Conservation (phyloP, 2,113 vertebrate species). For the Pituophis catenifer region DNA sequence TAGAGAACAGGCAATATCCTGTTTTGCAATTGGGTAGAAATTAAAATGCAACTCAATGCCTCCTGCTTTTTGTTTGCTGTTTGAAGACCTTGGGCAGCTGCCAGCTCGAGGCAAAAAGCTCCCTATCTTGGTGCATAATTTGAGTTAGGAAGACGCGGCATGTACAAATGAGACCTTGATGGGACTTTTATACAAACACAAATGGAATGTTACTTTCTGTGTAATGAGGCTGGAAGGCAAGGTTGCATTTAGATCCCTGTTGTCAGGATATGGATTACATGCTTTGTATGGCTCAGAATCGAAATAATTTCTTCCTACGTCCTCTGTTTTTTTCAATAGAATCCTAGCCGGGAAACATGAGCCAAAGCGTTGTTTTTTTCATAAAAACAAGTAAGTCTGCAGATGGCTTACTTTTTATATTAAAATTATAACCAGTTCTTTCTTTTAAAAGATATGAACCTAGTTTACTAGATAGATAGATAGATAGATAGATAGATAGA, state of each 20-base stretch:
- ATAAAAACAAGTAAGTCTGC: not conserved
- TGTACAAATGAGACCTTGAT: constrained; percentile 51
- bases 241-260: constrained; percentile 28
- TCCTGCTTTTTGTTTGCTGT: constrained; percentile 54
- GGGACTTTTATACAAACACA: constrained; percentile 42
- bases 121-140: constrained; percentile 46
- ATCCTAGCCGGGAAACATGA: not conserved
- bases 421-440: not conserved
- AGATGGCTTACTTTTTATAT: not conserved
- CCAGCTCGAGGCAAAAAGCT: constrained; percentile 54
- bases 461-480: not conserved
- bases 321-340: not conserved
- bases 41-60: constrained; percentile 58
- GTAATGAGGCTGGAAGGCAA: constrained; percentile 20
- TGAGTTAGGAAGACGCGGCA: constrained; percentile 45
- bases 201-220: constrained; percentile 37
- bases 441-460: not conserved
- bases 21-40: constrained; percentile 63
- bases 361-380: not conserved
- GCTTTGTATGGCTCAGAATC: constrained; percentile 24
- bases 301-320: not conserved
- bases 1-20: constrained; percentile 50
- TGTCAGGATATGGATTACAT: constrained; percentile 22
- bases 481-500: too few relatives aligned
- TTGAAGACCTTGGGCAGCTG: constrained; percentile 53